Conservation (phyloP, 2,113 vertebrate species). For the Charina bottae region DNA sequence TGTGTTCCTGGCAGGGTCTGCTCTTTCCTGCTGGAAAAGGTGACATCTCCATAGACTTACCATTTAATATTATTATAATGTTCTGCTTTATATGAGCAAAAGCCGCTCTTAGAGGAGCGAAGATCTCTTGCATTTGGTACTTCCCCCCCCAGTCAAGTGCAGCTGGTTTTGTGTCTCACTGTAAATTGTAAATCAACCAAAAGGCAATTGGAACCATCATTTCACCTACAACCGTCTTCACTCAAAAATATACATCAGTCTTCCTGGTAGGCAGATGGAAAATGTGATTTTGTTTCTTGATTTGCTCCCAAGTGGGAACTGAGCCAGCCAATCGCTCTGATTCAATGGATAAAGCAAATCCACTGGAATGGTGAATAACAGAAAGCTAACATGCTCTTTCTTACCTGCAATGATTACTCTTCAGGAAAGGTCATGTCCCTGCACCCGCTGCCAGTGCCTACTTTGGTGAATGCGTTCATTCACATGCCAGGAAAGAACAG, state of each 20-base stretch:
- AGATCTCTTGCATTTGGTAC: background rate
- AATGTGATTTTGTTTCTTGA: constrained; percentile 23
- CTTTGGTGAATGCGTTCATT: background rate
- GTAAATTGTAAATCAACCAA: background rate
- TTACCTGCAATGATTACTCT: background rate
- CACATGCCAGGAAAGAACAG: background rate
- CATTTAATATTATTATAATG: accelerated
- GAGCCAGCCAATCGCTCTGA: background rate
- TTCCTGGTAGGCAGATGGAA: background rate
- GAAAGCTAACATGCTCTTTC: background rate
- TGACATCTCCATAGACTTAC: constrained; percentile 9
- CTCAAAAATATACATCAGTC: background rate
- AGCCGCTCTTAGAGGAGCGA: accelerated
- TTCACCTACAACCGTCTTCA: background rate
- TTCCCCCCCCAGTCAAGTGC: accelerated
- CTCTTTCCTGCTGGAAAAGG: constrained; percentile 19
- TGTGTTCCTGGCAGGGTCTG: constrained; percentile 1
- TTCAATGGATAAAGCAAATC: background rate
- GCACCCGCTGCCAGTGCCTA: background rate
- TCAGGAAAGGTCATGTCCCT: background rate
- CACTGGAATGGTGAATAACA: background rate
- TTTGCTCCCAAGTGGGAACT: background rate
- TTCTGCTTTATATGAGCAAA: accelerated
- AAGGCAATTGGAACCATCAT: background rate
- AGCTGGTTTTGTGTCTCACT: background rate